Percentiles rank a stretch among this genome's conserved stretches.
phyloP scores from a whole-genome alignment of 2,113 vertebrate genomes.

The Psilopsiagon aymara region DNA sequence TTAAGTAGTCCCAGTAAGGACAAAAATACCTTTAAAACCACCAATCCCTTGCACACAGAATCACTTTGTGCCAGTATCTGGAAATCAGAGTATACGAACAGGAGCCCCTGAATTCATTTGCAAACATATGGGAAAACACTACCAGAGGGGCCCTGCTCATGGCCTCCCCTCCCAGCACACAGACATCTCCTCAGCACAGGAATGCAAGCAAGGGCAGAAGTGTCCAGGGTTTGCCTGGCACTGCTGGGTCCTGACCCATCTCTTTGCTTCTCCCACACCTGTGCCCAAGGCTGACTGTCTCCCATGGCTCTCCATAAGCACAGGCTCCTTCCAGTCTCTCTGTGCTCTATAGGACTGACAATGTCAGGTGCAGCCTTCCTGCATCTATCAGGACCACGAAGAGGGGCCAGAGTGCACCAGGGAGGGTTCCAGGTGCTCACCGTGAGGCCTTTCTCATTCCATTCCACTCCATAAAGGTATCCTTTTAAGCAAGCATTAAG shows the following conservation, averaged over 20 bases:
- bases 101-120: background rate
- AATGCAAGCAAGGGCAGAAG: background rate
- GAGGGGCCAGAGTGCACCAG: background rate
- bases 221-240: background rate
- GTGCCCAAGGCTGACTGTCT: rapidly evolving
- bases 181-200: background rate
- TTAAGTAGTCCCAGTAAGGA: background rate
- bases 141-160: background rate
- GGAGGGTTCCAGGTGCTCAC: background rate
- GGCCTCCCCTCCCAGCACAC: background rate
- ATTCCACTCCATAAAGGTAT: background rate
- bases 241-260: background rate
- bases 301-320: rapidly evolving
- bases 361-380: background rate
- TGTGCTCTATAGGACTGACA: rapidly evolving
- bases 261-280: background rate
- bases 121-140: background rate
- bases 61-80: background rate
- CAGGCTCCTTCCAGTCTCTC: background rate
- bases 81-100: background rate
- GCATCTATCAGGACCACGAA: background rate
- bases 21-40: background rate
- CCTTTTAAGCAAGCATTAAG: background rate
- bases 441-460: background rate
- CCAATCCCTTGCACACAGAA: background rate